Base-by-base conservation (phyloP, 2,113 vertebrate genomes). In the rabbit (Oryctolagus cuniculus) region DNA sequence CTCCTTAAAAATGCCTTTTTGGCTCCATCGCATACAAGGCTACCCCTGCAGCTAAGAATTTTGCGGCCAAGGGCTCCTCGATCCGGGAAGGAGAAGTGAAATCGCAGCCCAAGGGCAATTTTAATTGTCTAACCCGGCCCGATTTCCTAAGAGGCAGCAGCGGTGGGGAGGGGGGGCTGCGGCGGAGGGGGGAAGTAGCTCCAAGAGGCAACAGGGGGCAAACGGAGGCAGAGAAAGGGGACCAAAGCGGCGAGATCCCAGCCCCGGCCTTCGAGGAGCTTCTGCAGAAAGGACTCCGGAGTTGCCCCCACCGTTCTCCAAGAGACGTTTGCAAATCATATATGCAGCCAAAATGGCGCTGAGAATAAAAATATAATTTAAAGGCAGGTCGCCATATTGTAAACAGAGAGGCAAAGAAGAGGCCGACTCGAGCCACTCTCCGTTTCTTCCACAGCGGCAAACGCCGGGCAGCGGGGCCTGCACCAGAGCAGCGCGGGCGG, bases 381-480 rank as follows among this genome's bases (percentile, higher is more conserved):
- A 98, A 98, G 98, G 98, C 98, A 98, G 98, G 99, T 99, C 99
- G 99, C 99, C 99, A 99, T 99, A 99, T 99, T 99, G 99, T 99
- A 99, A 99, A 99, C 99, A 99, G 96, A 98, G 97, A 98, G 92
- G 96, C 97, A 98, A 96, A 90, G 97, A 97, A 94, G 77, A 97
- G 96, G 97, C 80, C 70, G 98, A 97, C 96, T 98, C 84, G 66
- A 96, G 92, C 97, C 98, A 98, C 96, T 97, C 97, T 98, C 97
- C 98, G 98, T 98, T 97, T 97, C 97, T 96, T 97, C 97, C 96
- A 98, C 86, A 95, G 96, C 97, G 93, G 88, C 87, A 93, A 97
- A 95, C 38, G 36, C 79, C 25, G 2, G 16, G 87, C 64, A 12
- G 67, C 77, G 24, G 69, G 75, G 70, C 67, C 94, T 17, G 74